A percentile compares a stretch with the other conserved stretches of the same genome.
These are phyloP conservation scores for Apistogramma diplotaenia DNA, from an alignment of 2,113 vertebrate species.

Conservation along the genomic window DNA sequence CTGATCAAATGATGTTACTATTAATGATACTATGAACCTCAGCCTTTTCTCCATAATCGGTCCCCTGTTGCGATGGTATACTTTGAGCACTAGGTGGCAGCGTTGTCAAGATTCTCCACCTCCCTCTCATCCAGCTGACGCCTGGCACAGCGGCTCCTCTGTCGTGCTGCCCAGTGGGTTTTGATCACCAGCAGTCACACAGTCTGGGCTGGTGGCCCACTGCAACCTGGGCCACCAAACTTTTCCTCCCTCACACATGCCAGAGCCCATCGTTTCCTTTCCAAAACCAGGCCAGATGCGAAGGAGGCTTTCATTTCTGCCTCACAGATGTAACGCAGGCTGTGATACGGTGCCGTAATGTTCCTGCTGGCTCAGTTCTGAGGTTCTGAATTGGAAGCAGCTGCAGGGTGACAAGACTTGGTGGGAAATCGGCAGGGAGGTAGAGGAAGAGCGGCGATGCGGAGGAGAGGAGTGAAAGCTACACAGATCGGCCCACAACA, in stretches of 20 bases:
- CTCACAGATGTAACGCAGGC: slow-evolving; percentile 65
- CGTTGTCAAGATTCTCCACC: slow-evolving; percentile 24
- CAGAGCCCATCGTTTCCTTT: slow-evolving; percentile 32
- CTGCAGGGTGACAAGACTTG: slow-evolving; percentile 52
- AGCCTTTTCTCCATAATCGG: background rate
- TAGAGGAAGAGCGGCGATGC: slow-evolving; percentile 50
- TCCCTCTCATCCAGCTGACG: slow-evolving; percentile 16
- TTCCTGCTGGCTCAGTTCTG: slow-evolving; percentile 53
- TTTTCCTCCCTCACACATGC: slow-evolving; percentile 32
- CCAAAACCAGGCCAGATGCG: slow-evolving; percentile 55
- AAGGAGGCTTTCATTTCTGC: slow-evolving; percentile 67
- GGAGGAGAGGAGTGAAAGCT: slow-evolving; percentile 35
- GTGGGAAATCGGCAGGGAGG: slow-evolving; percentile 50
- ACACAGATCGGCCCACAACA: slow-evolving; percentile 23
- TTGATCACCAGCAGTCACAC: slow-evolving; percentile 57
- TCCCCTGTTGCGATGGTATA: slow-evolving; percentile 1
- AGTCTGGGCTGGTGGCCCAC: slow-evolving; percentile 54
- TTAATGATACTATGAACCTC: accelerated
- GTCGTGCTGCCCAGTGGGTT: slow-evolving; percentile 32
- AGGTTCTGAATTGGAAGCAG: slow-evolving; percentile 68
- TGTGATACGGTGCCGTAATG: slow-evolving; percentile 45
- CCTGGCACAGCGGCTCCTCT: slow-evolving; percentile 52
- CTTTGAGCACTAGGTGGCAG: slow-evolving; percentile 69
- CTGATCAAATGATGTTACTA: background rate
- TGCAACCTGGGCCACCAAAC: slow-evolving; percentile 55